Evolutionary conservation across 2,113 vertebrate species (phyloP), one percentile per base, ranked within the genome.

Genomic region (Oryzias celebensis): DNA sequence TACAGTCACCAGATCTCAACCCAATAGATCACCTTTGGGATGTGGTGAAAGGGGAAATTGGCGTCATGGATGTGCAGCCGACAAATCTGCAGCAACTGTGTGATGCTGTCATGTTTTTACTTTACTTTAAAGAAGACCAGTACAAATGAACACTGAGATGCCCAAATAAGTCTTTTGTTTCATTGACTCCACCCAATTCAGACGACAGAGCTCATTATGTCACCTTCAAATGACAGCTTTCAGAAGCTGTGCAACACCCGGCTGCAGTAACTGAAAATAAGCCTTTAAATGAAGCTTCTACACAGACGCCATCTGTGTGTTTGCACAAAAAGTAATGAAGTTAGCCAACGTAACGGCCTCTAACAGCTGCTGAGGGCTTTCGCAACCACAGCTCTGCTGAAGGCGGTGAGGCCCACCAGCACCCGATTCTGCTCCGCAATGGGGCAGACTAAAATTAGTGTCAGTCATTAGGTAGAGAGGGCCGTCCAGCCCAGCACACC

Each of bases 391-490:
- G 61, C 28, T 42, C 43, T 26, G 7, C 45, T 23, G 51, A 46
- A 58, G 45, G 14, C 54, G 42, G 51, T 0, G 46, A 68, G 83
- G 76, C 75, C 81, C 74, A 81, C 75, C 77, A 52, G 62, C 62
- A 20, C 52, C 59, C 12, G 53, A 50, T 76, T 84, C 61, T 73
- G 71, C 79, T 84, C 66, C 70, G 77, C 31, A 63, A 60, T 63
- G n/a, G 61, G 52, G 54, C 63, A 62, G 73, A 68, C 87, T 89
- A 75, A 86, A 90, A 90, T 89, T 88, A 88, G 80, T 68, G 78
- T 52, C 77, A 81, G 68, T 78, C 84, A 68, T 28, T 55, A 77
- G 81, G 81, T 79, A 48, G 71, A 6, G 62, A 55, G 65, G 75
- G 80, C 72, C 31, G 73, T 80, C 69, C 77, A 55, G 68, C 75